phyloP scores from a whole-genome alignment of 2,888 invertebrate species.

The Oegoconia quadripuncta region DNA sequence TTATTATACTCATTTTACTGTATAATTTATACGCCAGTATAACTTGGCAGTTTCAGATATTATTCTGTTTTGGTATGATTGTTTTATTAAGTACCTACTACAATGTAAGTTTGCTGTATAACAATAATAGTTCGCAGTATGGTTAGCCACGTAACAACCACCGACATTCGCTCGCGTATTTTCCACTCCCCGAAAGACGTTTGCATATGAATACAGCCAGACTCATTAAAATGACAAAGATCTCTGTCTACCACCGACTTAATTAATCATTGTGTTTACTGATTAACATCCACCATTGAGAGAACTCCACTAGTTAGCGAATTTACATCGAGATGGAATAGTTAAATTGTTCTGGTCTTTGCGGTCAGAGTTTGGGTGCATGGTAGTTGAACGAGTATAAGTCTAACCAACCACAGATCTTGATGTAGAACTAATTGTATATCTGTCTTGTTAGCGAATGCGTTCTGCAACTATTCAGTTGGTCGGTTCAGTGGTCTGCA shows the following conservation, averaged over 20 bases:
- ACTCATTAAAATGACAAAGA: conserved; percentile 74
- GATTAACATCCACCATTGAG: conserved; percentile 62
- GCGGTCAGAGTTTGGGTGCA: neutral
- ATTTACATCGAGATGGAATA: conserved; percentile 67
- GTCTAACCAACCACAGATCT: neutral
- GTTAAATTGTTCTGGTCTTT: conserved; percentile 38
- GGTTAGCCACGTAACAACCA: no score
- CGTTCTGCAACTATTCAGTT: no score
- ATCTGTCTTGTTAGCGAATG: no score
- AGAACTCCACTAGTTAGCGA: conserved; percentile 50
- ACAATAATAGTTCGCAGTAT: no score
- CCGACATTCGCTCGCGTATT: neutral
- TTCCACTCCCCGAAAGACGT: conserved; percentile 22
- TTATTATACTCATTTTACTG: no score
- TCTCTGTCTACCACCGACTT: conserved; percentile 51
- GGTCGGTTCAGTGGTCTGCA: no score
- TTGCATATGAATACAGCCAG: conserved; percentile 54
- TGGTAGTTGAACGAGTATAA: neutral
- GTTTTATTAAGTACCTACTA: no score
- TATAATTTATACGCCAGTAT: no score
- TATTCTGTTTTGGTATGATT: no score
- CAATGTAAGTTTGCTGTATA: no score
- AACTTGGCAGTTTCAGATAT: no score
- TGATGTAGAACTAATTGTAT: no score
- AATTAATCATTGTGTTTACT: conserved; percentile 73